Evolutionary conservation across 2,113 vertebrate species (phyloP), one percentile per base, ranked within the genome.

Genomic region (Hyaena hyaena): DNA sequence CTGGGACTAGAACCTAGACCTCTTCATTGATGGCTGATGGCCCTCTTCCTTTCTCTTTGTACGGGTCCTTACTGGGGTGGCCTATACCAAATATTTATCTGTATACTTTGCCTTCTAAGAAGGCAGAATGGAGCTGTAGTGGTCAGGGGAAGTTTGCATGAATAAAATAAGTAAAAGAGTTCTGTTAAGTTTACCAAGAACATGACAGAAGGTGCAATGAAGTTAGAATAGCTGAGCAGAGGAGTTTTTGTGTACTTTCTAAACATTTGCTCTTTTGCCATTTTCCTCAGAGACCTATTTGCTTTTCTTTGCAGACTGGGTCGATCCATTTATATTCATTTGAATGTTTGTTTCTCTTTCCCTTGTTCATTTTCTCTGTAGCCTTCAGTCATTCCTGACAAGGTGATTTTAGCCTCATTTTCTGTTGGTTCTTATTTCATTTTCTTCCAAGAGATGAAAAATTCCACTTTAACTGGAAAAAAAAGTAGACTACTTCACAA

Each of bases 371-470:
- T 98, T 97, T 97, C 95, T 95, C 65, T 63, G 80, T 97, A 95
- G 28, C 31, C 6, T 90, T 95, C 95, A 88, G 53, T 89, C 28
- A 10, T 93, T 98, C 90, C 88, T 95, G 76, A 97, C 81, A 97
- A 92, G 95, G 69, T 5, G 39, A 94, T 91, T 97, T 88, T 76
- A 95, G 35, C 74, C 19, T 89, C 71, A 85, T 16, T 95, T 98
- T 98, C 85, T 97, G 69, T 71, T 55, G 73, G 16, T 10, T 97
- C 45, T 95, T 76, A 68, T n/a, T 96, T 97, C 0, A 86, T 97
- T 98, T 97, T 98, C 86, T 98, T 97, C 90, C 35, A 82, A 58
- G 92, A 97, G 92, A 95, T 93, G 33, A 97, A 92, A 97, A 96
- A 69, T 79, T 12, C 26, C 61, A 23, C 93, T 98, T 96, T 95